These are phyloP conservation scores for Druon quercuslanigerum DNA, from an alignment of 1,140 invertebrate species.

Conservation along the genomic window DNA sequence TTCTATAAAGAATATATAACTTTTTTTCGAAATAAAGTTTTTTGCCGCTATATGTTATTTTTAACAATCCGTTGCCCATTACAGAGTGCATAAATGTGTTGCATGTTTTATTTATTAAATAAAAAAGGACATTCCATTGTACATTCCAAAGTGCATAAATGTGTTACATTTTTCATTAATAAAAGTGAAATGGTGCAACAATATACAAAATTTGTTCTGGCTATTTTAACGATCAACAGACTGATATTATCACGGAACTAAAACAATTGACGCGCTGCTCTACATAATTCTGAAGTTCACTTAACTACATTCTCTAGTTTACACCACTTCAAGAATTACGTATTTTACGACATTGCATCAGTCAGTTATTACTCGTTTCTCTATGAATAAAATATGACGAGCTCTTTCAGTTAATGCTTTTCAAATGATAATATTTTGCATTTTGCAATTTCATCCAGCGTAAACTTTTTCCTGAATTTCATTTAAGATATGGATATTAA, in stretches of 20 bases:
- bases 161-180: too few relatives aligned
- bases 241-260: neutral
- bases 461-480: slow-evolving; percentile 1
- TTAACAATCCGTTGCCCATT: too few relatives aligned
- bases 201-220: too few relatives aligned
- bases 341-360: slow-evolving; percentile 23
- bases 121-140: too few relatives aligned
- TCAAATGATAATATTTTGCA: slow-evolving; percentile 20
- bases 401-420: slow-evolving; percentile 11
- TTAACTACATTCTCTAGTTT: slow-evolving; percentile 18
- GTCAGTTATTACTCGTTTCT: slow-evolving; percentile 21
- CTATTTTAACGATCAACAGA: neutral
- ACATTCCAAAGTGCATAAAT: too few relatives aligned
- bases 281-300: slow-evolving; percentile 12
- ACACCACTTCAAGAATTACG: slow-evolving; percentile 14
- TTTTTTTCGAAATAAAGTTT: neutral
- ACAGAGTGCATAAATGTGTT: too few relatives aligned
- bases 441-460: neutral
- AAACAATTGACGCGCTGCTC: slow-evolving; percentile 14
- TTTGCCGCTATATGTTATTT: neutral
- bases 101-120: too few relatives aligned
- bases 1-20: neutral
- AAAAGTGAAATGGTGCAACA: too few relatives aligned
- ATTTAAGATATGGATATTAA: neutral
- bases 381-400: slow-evolving; percentile 21